phyloP scores from a whole-genome alignment of 1,140 invertebrate species.

The Neodiprion fabricii region DNA sequence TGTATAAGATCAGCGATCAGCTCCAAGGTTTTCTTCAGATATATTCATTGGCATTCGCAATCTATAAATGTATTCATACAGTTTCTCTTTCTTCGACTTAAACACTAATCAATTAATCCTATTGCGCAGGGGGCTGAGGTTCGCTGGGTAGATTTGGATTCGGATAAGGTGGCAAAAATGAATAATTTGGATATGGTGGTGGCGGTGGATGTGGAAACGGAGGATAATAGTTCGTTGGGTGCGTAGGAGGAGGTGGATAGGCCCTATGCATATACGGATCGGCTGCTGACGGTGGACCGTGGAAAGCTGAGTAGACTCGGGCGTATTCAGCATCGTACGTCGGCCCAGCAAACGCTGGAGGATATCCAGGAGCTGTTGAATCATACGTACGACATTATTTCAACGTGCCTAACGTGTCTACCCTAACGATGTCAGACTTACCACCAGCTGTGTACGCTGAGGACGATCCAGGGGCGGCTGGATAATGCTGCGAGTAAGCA shows the following conservation, averaged over 20 bases:
- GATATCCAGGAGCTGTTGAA: conserved; percentile 52
- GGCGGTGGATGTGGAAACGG: conserved; percentile 57
- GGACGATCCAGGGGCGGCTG: conserved; percentile 50
- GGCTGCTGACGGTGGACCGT: conserved; percentile 48
- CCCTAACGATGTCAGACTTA: conserved; percentile 28
- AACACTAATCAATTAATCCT: conserved; percentile 22
- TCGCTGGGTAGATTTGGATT: conserved; percentile 56
- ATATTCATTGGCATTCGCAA: not conserved
- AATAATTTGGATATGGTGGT: conserved; percentile 61
- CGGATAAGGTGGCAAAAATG: conserved; percentile 54
- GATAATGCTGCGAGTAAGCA: conserved; percentile 62
- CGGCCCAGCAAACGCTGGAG: conserved; percentile 48
- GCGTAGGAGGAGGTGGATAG: conserved; percentile 48
- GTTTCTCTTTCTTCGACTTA: not conserved
- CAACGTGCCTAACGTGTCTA: not conserved
- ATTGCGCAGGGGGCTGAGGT: conserved; percentile 56
- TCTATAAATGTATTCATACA: no score
- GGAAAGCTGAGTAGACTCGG: conserved; percentile 61
- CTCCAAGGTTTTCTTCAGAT: not conserved
- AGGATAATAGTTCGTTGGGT: conserved; percentile 56
- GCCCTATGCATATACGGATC: conserved; percentile 58
- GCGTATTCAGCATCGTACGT: conserved; percentile 58
- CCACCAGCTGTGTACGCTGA: conserved; percentile 55
- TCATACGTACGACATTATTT: conserved; percentile 8
- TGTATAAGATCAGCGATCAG: not conserved